Base-by-base conservation (phyloP, 2,888 invertebrate genomes). In the Serripes groenlandicus region DNA sequence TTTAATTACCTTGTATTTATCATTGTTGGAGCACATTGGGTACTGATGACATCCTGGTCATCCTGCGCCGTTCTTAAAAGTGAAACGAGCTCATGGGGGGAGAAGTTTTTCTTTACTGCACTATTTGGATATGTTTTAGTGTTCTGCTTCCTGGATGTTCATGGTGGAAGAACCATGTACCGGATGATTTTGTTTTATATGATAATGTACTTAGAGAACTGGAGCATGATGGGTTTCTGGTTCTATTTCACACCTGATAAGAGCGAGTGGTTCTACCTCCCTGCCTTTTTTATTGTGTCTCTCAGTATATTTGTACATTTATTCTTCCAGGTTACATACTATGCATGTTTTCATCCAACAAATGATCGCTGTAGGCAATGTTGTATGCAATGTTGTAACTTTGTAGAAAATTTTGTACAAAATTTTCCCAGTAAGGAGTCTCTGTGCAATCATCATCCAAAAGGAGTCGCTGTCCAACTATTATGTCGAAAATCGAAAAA, bases 41-140 rank as follows among this genome's bases (percentile, higher is more conserved):
- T 93, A 0, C 58, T 94, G 26, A 95, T 95, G 94, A 91, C 93
- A n/a, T 70, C 90, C 0, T 95, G 95, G 95, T 91, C 95, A 49
- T 92, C 94, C 82, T 93, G 94, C 75, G 93, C 93, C 60, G 90
- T 86, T 30, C 93, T 93, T 11, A 88, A 86, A 28, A 93, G 92
- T 60, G 91, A 91, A 66, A 78, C 83, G 21, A 89, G 90, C 56
- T 71, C 80, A 32, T 89, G 90, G 52, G 88, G 89, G 56, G 94
- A 92, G 69, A 93, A 93, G 81, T 91, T 92, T 37, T 91, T 92
- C 49, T 94, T 94, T 79, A 96, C 96, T 78, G 92, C 95, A 77
- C 96, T 97, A 56, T 96, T 98, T 82, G 98, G 98, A 3, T 96
- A 97, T 9, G 97, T 98, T 0, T 97, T 98, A 92, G 96, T 98